Evolutionary conservation across 1,140 invertebrate species (phyloP), one percentile per base, ranked within the genome.

Genomic region (Agrypnia vestita): DNA sequence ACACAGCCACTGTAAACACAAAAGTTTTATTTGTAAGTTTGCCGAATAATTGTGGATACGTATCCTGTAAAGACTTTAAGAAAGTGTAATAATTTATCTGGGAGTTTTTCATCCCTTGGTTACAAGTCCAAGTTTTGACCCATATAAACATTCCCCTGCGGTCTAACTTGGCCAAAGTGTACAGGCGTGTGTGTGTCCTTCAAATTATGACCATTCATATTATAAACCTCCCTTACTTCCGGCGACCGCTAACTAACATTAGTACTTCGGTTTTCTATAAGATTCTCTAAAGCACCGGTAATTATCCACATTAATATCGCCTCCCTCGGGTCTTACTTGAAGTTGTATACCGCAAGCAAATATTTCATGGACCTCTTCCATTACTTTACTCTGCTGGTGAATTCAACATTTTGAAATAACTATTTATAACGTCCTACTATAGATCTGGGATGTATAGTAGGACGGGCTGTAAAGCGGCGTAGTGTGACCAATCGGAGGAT

Each of bases 141-240:
- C 49, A 51, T 15, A 51, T 51, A 15, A 51, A 51, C 49, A 13
- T 51, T 51, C 11, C 11, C 11, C 49, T 12, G 49, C 11, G 49
- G 11, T 51, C n/a, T 12, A 51, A 51, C 49, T 51, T 51, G n/a
- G 3, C n/a, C 8, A 15, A 51, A 51, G 11, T 51, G n/a, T 51
- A 51, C 11, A 15, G 1, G 49, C 1, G 25, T 59, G 55, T 19
- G 55, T 21, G 17, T 21, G 21, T 21, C 55, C 55, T 64, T 43
- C 61, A 64, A 64, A 64, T 64, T 64, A 64, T 64, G 61, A 64
- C 61, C 61, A 64, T 64, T 64, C 61, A 64, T 64, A 25, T 44
- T 64, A 35, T 35, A 35, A 35, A 64, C 61, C 61, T 64, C 61
- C 19, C 61, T 64, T 64, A 64, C 61, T 64, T 25, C n/a, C 61